A percentile compares a stretch with the other conserved stretches of the same genome.
phyloP scores from a whole-genome alignment of 2,113 vertebrate species.

The Nicator chloris region DNA sequence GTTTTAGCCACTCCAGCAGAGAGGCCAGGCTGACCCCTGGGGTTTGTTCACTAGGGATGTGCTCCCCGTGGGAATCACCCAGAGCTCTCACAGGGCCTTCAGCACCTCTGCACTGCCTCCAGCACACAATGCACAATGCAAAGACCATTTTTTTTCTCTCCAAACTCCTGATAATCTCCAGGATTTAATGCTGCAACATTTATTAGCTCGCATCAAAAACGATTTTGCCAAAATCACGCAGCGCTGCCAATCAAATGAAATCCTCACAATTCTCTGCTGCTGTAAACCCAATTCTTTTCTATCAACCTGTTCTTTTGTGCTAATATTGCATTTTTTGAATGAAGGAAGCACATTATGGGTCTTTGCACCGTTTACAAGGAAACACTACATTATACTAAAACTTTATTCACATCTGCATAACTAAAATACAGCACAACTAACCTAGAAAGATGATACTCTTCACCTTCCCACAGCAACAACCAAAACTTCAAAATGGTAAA shows the following conservation, averaged over 20 bases:
- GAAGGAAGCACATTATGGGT: not conserved
- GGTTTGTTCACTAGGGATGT: not conserved
- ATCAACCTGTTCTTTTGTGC: not conserved
- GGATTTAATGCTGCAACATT: not conserved
- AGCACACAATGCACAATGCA: not conserved
- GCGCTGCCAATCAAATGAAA: not conserved
- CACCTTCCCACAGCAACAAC: not conserved
- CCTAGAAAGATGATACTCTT: not conserved
- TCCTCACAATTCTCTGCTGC: not conserved
- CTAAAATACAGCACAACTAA: not conserved
- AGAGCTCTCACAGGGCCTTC: not conserved
- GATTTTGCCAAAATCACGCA: conserved; percentile 24
- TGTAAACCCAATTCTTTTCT: not conserved
- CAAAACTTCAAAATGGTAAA: not conserved
- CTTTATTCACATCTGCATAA: not conserved
- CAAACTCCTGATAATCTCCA: not conserved
- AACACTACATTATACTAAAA: not conserved
- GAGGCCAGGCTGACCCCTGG: not conserved
- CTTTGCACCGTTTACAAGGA: not conserved
- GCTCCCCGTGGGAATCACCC: not conserved
- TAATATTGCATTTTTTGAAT: not conserved
- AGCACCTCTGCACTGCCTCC: not conserved
- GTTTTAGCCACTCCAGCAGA: not conserved
- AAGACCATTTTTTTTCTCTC: not conserved
- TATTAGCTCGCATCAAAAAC: not conserved